Base-by-base conservation (phyloP, 2,888 invertebrate genomes). In the Molorchus minor region DNA sequence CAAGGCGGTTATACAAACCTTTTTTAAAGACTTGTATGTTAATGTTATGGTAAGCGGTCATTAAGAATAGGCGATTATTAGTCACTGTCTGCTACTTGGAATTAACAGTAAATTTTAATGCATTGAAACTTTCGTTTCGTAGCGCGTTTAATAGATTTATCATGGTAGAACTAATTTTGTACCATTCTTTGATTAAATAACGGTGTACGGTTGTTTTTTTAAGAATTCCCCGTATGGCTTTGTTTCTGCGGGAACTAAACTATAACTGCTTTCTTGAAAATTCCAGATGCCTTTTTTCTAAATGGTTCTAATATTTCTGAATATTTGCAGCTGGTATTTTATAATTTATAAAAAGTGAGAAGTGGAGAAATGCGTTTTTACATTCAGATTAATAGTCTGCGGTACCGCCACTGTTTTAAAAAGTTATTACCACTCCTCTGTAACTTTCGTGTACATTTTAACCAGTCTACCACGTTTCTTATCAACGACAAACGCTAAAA, bases 11-110 rank as follows among this genome's bases (percentile, higher is more conserved):
- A n/a, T n/a, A 25, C 33, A 33, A 12, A 10, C 33, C 3, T 33
- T 33, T 33, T 33, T 33, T 33, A 33, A n/a, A n/a, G 33, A 33
- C 33, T 10, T 10, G 33, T 33, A 10, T 10, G n/a, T 33, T 33
- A 33, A 33, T 33, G 33, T n/a, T 33, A 33, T 33, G 12, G 33
- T 33, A 33, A 33, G 10, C 33, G 5, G 12, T 33, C 33, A 33
- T 33, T 33, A 33, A 33, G 33, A 33, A 33, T 33, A 12, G 33
- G 33, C 33, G 33, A 33, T 7, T 33, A 33, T 33, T 33, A 33
- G 33, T 33, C 33, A 33, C 33, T 33, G 33, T 33, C 33, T 33
- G 33, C 33, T 33, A 33, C 33, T 5, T 10, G 12, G 33, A 33
- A 33, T 10, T 33, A 33, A 33, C 33, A 33, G 33, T 10, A 33